These are phyloP conservation scores for Tenthredo scrophulariae DNA, from an alignment of 2,888 invertebrate species.

Conservation along the genomic window DNA sequence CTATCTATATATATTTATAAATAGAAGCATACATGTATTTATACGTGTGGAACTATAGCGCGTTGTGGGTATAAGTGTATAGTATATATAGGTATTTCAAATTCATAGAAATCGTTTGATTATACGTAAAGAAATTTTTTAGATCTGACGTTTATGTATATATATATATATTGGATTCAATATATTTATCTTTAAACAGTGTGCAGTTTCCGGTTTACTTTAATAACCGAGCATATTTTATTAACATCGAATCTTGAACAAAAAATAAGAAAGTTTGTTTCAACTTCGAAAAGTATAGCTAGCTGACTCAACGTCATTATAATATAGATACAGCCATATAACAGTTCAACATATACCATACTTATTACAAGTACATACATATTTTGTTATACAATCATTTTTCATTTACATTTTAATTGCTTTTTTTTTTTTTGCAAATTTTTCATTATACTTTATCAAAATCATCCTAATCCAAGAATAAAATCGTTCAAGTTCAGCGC, in stretches of 20 bases:
- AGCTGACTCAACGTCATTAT: not conserved
- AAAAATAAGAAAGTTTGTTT: not conserved
- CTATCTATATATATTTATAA: not conserved
- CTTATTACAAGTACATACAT: not conserved
- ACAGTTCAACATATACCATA: not conserved
- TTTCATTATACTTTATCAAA: not conserved
- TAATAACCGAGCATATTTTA: not conserved
- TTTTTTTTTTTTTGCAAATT: not conserved
- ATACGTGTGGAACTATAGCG: not conserved
- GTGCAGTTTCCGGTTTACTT: not conserved
- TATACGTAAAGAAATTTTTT: not conserved
- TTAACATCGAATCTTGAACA: not conserved
- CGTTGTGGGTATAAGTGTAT: not conserved
- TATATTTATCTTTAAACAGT: not conserved
- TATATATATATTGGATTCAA: too few relatives aligned
- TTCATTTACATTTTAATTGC: not conserved
- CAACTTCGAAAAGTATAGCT: not conserved
- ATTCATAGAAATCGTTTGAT: constrained; percentile 4
- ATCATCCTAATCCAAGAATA: not conserved
- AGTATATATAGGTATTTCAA: not conserved
- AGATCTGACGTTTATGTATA: not conserved
- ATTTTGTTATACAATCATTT: not conserved
- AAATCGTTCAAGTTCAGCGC: constrained; percentile 4
- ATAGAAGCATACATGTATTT: not conserved
- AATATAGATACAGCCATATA: not conserved